Base-by-base conservation (phyloP, 2,797 vertebrate species). In the Euthynnus affinis region DNA sequence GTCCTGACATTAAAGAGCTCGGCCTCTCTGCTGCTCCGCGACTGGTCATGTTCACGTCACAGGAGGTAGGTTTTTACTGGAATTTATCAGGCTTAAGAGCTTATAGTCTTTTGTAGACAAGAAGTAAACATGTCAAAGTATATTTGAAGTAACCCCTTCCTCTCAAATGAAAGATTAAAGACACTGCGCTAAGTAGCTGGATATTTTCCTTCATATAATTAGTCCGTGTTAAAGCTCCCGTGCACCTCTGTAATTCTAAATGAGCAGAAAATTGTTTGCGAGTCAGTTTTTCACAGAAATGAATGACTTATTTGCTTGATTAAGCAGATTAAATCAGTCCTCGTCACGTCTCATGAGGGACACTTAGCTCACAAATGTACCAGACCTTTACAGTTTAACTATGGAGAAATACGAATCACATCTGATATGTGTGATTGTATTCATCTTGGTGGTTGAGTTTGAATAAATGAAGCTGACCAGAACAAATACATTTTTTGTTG, bases 1-100 rank as follows among this genome's bases (percentile, higher is more conserved):
- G 87, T 57, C 97, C 96, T 12, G 94, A 95, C n/a, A 90, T 97
- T 82, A 97, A 97, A 80, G 96, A 96, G 86, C 89, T 91, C 42
- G 96, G 96, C 0, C 91, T 96, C 67, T 95, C 93, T 32, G 94
- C 93, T 52, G 85, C 93, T 79, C 95, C 95, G 58, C 94, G 94
- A 70, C 91, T 97, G 67, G 95, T 95, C 52, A 84, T 97, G 76
- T 96, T 97, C n/a, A 74, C 96, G 25, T 97, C 97, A 0, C 94
- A 95, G 85, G 96, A 97, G 95, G 96, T 97, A 94, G 3, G 27
- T 34, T 53, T 53, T 72, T 13, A 18, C 14, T 3, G 32, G 29
- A 12, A 18, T 4, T 6, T 7, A 9, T 32, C 29, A 52, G 17
- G 5, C 10, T 14, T 15, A 7, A 51, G 3, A 15, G 13, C 15